Conservation (phyloP, 2,113 vertebrate genomes). For the Pristiophorus japonicus region DNA sequence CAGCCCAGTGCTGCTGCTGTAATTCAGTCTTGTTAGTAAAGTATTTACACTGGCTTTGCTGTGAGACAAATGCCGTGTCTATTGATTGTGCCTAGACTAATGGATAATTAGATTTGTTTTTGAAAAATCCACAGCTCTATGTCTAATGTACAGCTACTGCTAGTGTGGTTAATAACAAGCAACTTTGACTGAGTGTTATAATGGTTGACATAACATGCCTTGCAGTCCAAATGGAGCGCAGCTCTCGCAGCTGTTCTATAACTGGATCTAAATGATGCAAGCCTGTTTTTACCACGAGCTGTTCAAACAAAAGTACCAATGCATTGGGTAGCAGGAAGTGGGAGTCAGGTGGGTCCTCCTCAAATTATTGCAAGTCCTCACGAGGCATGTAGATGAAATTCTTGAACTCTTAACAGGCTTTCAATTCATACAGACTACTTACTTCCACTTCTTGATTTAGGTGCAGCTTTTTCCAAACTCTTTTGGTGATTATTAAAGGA, state of each 20-base stretch:
- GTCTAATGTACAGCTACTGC: not conserved
- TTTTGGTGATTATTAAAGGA: not conserved
- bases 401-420: not conserved
- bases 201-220: not conserved
- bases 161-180: not conserved
- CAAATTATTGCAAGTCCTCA: not conserved
- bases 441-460: not conserved
- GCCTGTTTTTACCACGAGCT: not conserved
- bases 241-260: not conserved
- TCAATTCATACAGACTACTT: not conserved
- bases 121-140: not conserved
- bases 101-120: conserved; percentile 28
- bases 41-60: conserved; percentile 21
- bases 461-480: not conserved
- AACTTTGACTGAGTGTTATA: not conserved
- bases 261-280: not conserved
- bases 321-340: not conserved
- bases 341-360: not conserved
- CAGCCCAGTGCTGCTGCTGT: conserved; percentile 7
- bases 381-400: not conserved
- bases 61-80: not conserved
- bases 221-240: conserved; percentile 8
- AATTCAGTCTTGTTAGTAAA: conserved; percentile 30
- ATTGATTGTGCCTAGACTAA: conserved; percentile 27
- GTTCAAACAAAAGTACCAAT: not conserved